These are phyloP conservation scores for Stenodema calcarata DNA, from an alignment of 2,888 invertebrate genomes.

Conservation along the genomic window DNA sequence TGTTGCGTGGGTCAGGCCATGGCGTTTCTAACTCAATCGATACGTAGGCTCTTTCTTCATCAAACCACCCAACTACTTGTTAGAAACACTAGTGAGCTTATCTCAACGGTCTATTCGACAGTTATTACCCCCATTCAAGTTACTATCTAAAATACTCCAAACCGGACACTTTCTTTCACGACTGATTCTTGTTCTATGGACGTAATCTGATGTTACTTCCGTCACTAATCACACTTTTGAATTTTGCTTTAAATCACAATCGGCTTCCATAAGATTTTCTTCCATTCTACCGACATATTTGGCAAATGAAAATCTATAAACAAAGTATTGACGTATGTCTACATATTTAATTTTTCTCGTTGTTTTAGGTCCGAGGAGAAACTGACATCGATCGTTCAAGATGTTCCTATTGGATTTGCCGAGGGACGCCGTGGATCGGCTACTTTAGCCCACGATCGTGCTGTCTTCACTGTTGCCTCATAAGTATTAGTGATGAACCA, in stretches of 20 bases:
- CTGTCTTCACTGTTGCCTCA: not conserved
- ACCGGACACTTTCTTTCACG: no score
- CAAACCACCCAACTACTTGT: no score
- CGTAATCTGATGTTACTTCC: no score
- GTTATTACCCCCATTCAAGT: no score
- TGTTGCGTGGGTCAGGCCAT: not conserved
- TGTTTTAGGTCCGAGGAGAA: not conserved
- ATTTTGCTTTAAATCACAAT: no score
- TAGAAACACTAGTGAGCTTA: not conserved
- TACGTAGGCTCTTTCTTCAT: not conserved
- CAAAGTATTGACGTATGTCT: no score
- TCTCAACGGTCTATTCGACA: not conserved
- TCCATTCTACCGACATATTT: no score
- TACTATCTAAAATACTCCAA: no score
- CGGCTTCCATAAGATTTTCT: no score
- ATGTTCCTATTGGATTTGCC: not conserved
- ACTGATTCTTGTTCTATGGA: no score
- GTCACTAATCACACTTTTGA: no score
- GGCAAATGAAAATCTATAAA: no score
- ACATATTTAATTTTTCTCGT: not conserved
- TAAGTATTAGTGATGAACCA: slow-evolving; percentile 37
- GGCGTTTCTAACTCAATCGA: not conserved
- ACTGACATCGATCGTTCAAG: not conserved
- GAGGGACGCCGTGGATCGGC: slow-evolving; percentile 25
- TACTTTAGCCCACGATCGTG: not conserved